phyloP scores from a whole-genome alignment of 2,888 invertebrate genomes.

The Aphodius granarius region DNA sequence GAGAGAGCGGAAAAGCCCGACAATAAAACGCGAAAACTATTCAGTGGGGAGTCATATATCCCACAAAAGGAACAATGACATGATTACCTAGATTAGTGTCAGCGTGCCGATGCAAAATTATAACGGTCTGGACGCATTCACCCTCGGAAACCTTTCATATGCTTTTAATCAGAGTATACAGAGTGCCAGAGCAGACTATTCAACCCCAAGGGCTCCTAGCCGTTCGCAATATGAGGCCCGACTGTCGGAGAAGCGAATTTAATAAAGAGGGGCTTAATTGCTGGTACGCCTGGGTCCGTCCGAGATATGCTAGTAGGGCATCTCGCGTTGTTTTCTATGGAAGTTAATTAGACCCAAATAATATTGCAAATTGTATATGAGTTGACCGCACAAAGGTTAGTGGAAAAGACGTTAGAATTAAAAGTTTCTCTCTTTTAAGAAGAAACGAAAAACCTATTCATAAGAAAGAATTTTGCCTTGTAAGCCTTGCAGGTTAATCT shows the following conservation, averaged over 20 bases:
- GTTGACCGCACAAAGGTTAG: too few species aligned
- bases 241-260: not conserved
- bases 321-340: not conserved
- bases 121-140: not conserved
- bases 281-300: not conserved
- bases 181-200: not conserved
- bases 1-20: not conserved
- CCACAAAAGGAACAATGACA: not conserved
- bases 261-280: not conserved
- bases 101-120: not conserved
- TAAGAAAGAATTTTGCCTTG: not conserved
- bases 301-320: not conserved
- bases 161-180: not conserved
- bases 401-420: too few species aligned
- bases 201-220: not conserved
- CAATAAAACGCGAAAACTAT: not conserved
- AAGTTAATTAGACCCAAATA: not conserved
- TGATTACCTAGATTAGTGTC: not conserved
- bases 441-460: not conserved
- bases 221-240: not conserved
- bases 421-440: not conserved
- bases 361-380: not conserved
- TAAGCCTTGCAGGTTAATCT: not conserved
- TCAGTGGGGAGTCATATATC: not conserved
- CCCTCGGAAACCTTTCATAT: not conserved